phyloP scores from a whole-genome alignment of 2,797 vertebrate species.

The Threskiornis aethiopicus region DNA sequence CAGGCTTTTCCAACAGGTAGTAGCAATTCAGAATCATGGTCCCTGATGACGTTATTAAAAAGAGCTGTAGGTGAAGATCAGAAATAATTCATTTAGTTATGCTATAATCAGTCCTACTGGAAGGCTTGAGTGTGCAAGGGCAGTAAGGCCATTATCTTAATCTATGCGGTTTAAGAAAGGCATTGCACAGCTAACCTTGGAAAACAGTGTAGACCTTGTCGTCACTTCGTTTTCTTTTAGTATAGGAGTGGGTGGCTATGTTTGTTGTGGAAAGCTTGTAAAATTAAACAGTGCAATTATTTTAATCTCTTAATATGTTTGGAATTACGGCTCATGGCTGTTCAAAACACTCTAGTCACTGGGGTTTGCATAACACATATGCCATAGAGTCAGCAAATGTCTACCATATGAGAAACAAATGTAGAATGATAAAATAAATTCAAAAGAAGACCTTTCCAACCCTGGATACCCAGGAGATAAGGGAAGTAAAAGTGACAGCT shows the following conservation, averaged over 20 bases:
- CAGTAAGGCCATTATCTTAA: not conserved
- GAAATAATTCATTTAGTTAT: not conserved
- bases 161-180: not conserved
- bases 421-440: conserved; percentile 59
- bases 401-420: conserved; percentile 55
- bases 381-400: conserved; percentile 40
- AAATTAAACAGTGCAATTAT: conserved; percentile 60
- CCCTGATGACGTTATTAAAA: not conserved
- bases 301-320: conserved; percentile 63
- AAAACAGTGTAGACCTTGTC: not conserved
- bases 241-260: not conserved
- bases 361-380: not conserved
- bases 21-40: not conserved
- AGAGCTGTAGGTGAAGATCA: not conserved
- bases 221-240: not conserved
- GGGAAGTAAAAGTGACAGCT: conserved; percentile 60
- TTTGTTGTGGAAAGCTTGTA: conserved; percentile 60
- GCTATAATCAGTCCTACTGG: not conserved
- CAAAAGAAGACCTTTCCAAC: conserved; percentile 64
- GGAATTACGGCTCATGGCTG: conserved; percentile 42
- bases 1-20: not conserved
- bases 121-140: not conserved
- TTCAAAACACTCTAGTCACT: not conserved
- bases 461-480: conserved; percentile 50
- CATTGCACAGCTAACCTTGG: not conserved